Percentiles rank a stretch among this genome's conserved stretches.
phyloP scores from a whole-genome alignment of 2,888 invertebrate species.

The Protodeltote pygarga region DNA sequence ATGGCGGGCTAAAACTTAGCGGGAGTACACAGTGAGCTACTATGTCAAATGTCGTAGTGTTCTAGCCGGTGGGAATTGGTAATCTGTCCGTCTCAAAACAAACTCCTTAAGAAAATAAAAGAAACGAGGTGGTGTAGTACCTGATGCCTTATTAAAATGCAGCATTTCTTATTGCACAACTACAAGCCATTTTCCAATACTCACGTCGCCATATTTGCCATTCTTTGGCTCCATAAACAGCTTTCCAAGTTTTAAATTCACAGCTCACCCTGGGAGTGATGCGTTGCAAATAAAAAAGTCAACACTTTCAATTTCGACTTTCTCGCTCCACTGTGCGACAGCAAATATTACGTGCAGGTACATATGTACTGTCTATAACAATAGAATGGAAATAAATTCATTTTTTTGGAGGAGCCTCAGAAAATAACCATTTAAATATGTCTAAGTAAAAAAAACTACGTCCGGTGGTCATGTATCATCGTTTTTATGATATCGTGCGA shows the following conservation, averaged over 20 bases:
- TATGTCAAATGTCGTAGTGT: no score
- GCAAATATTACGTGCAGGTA: constrained; percentile 62
- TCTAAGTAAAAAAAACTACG: no score
- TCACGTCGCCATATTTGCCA: constrained; percentile 20
- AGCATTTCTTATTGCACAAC: constrained; percentile 12
- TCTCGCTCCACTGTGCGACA: constrained; percentile 61
- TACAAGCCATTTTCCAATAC: constrained; percentile 10
- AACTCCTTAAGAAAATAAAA: no score
- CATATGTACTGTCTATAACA: constrained; percentile 12
- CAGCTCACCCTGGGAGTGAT: constrained; percentile 48
- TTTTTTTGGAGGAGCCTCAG: not conserved
- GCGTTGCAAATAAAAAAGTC: constrained; percentile 61
- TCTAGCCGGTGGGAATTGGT: no score
- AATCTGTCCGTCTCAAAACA: no score
- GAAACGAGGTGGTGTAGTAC: no score
- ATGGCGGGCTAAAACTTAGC: no score
- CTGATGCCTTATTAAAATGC: constrained; percentile 7
- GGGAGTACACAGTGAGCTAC: no score
- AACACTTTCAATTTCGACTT: constrained; percentile 71
- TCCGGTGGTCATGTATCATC: no score
- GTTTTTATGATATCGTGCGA: no score
- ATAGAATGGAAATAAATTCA: constrained; percentile 1
- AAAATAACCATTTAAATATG: not conserved
- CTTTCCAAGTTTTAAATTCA: constrained; percentile 47
- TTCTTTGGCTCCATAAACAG: constrained; percentile 22